Percentiles rank a stretch among this genome's conserved stretches.
Conservation (phyloP, 2,113 vertebrate genomes). For the Motacilla alba region DNA sequence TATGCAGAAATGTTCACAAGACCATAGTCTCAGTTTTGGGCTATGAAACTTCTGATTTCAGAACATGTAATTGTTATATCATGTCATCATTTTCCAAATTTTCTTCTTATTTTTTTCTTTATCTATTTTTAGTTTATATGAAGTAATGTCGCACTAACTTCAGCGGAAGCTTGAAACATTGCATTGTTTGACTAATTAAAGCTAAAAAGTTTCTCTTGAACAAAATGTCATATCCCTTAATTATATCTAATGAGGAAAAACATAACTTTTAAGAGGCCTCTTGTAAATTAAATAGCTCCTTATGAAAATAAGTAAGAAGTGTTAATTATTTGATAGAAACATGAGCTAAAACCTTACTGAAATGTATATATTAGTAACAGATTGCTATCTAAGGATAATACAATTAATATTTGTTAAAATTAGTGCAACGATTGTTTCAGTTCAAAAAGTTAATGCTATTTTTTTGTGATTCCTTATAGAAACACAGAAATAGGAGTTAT, state of each 20-base stretch:
- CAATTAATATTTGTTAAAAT: neutral
- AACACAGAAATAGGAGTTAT: neutral
- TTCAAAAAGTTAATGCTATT: neutral
- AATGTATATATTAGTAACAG: neutral
- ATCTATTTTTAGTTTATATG: neutral
- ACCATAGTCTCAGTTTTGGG: neutral
- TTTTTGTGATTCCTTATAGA: neutral
- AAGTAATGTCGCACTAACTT: neutral
- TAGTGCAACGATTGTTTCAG: neutral
- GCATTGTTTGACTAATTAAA: conserved; percentile 61
- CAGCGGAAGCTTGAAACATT: neutral
- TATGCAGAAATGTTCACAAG: neutral
- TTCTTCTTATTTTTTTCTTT: neutral
- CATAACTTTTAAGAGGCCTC: conserved; percentile 41
- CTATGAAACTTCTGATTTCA: neutral
- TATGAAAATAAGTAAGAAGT: conserved; percentile 23
- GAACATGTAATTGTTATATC: neutral
- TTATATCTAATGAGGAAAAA: conserved; percentile 61
- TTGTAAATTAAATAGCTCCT: conserved; percentile 58
- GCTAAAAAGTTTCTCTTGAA: conserved; percentile 50
- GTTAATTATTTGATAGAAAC: conserved; percentile 48
- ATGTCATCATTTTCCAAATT: neutral
- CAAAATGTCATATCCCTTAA: conserved; percentile 62
- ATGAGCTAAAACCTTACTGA: conserved; percentile 22
- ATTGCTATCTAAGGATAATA: neutral